Evolutionary conservation across 1,140 invertebrate species (phyloP), one percentile per base, ranked within the genome.

Genomic region (Drosophila chauvacae): DNA sequence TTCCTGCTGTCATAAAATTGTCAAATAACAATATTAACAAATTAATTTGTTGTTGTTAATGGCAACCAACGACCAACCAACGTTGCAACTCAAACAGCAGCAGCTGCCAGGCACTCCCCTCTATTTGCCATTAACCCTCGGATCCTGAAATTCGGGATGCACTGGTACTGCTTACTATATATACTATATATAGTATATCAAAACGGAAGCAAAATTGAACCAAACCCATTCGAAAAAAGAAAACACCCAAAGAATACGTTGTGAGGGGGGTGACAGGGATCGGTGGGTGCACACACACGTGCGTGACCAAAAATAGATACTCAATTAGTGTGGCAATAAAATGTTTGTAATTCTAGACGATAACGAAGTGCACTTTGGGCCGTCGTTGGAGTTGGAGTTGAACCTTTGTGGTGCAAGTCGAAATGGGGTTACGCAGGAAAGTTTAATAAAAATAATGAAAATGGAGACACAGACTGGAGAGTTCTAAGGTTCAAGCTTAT

Each of bases 311-410:
- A 72, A 87, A 87, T 86, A 83, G 71, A 87, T 87, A 82, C 80
- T 87, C 83, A 82, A 87, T 86, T 87, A 86, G 83, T 86, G 80
- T 51, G 62, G 76, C 83, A 87, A 87, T 86, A 86, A 87, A 84
- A 76, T 70, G 73, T 68, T 65, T 81, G 82, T 85, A 85, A 85
- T 86, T 81, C 73, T 61, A 86, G 74, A 66, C 53, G 69, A 77
- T 57, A 60, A 77, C 72, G 20, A 37, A 68, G 28, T 60, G 68
- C 66, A 70, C 60, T 65, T n/a, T 7, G 50, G 28, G 28, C 7
- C 4, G 28, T 3, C 18, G 16, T 35, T n/a, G 33, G 33, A 48
- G 47, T 48, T n/a, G 14, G 23, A 35, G 33, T 11, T 35, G 45
- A n/a, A 23, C 33, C 23, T 26, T 26, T 16, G 30, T 16, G 53